Conservation (phyloP, 2,113 vertebrate species). For the Thryonomys swinderianus region DNA sequence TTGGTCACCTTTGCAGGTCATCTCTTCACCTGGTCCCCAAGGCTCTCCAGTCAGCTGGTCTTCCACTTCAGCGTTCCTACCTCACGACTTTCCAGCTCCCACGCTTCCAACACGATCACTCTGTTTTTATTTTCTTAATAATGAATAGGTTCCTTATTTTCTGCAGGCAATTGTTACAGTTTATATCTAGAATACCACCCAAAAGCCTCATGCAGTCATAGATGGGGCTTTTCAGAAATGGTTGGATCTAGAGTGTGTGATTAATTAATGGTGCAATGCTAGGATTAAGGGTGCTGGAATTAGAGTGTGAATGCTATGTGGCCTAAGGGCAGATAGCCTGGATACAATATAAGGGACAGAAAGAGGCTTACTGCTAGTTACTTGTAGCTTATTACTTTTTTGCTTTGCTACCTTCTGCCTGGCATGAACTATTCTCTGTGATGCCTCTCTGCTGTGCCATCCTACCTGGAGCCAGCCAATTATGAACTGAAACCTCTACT, state of each 20-base stretch:
- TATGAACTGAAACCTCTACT: neutral
- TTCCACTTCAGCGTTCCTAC: slow-evolving; percentile 1
- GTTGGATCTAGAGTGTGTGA: neutral
- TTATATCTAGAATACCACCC: neutral
- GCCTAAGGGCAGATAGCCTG: neutral
- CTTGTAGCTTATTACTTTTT: neutral
- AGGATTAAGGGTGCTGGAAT: neutral
- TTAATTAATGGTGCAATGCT: neutral
- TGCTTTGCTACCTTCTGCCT: neutral
- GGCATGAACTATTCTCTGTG: neutral
- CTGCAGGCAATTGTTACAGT: neutral
- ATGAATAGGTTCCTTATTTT: neutral
- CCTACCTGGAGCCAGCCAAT: neutral
- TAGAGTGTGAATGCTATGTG: neutral
- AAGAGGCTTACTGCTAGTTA: neutral
- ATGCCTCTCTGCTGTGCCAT: neutral
- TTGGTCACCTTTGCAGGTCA: neutral
- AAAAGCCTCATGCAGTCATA: neutral
- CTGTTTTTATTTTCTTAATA: slow-evolving; percentile 15
- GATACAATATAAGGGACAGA: neutral
- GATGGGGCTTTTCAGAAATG: neutral
- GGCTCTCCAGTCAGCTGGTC: neutral
- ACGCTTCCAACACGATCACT: too few relatives aligned
- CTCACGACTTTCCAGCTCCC: neutral
- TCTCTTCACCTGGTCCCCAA: neutral